Percentiles rank a stretch among this genome's conserved stretches.
These are phyloP conservation scores for Orthosia gothica DNA, from an alignment of 2,888 invertebrate genomes.

Conservation along the genomic window DNA sequence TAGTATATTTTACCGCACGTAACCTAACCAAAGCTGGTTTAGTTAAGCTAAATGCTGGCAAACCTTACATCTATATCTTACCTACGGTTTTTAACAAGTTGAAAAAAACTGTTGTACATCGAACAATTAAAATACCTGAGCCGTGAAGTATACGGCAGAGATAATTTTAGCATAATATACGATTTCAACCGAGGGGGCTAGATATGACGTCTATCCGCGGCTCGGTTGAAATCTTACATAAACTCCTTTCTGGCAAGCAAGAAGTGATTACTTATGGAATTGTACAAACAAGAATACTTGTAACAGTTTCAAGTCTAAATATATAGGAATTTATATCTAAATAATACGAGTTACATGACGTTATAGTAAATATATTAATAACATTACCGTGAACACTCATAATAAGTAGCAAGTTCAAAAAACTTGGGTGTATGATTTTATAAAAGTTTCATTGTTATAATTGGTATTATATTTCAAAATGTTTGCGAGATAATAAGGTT, in stretches of 20 bases:
- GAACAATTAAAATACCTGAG: background rate
- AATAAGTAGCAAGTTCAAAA: background rate
- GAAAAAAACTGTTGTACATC: background rate
- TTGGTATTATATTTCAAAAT: conserved; percentile 25
- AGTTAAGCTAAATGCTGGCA: conserved; percentile 45
- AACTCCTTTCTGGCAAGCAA: background rate
- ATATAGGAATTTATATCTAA: background rate
- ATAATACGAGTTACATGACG: conserved; percentile 10
- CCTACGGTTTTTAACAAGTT: background rate
- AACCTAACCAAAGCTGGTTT: conserved; percentile 43
- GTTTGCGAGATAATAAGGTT: background rate
- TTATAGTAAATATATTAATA: conserved; percentile 27
- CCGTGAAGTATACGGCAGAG: background rate
- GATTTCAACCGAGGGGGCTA: too few species aligned
- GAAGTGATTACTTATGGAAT: background rate
- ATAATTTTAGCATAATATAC: background rate
- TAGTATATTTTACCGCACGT: conserved; percentile 31
- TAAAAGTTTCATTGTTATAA: conserved; percentile 16
- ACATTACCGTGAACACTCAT: conserved; percentile 2
- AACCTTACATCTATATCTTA: conserved; percentile 49
- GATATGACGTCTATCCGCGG: too few species aligned
- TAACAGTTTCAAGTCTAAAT: background rate
- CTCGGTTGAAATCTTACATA: too few species aligned
- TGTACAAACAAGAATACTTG: conserved; percentile 2
- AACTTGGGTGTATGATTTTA: conserved; percentile 23